phyloP scores from a whole-genome alignment of 2,888 invertebrate genomes.

The Cephus nigrinus region DNA sequence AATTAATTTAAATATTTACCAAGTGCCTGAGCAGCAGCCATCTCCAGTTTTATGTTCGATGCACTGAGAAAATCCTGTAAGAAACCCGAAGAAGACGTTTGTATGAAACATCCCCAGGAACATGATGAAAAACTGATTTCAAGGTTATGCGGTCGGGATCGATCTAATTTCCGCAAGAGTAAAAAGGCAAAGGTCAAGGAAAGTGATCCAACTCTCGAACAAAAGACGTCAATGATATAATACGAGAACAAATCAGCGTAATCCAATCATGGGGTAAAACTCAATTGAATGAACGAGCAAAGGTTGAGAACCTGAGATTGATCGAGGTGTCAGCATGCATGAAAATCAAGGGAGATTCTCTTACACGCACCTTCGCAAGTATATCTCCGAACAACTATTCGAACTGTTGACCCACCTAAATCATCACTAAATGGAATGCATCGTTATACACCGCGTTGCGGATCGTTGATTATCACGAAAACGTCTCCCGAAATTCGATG shows the following conservation, averaged over 20 bases:
- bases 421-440: conserved; percentile 29
- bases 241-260: conserved; percentile 28
- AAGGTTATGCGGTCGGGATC: conserved; percentile 43
- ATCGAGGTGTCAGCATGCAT: conserved; percentile 29
- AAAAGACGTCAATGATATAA: not conserved
- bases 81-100: conserved; percentile 14
- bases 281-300: conserved; percentile 34
- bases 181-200: not conserved
- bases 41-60: conserved; percentile 8
- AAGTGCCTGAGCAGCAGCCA: conserved; percentile 22
- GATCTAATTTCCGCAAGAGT: conserved; percentile 18
- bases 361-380: conserved; percentile 8
- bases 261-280: conserved; percentile 35
- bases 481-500: not conserved
- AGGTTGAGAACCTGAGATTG: conserved; percentile 42
- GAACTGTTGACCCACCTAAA: conserved; percentile 8
- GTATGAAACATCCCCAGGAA: not conserved
- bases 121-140: conserved; percentile 28
- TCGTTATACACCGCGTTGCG: conserved; percentile 16
- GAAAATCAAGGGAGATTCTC: conserved; percentile 1
- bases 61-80: not conserved
- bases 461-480: conserved; percentile 10
- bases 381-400: not conserved
- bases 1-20: conserved; percentile 12
- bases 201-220: not conserved